phyloP scores from a whole-genome alignment of 1,140 invertebrate species.

The Musca vetustissima region DNA sequence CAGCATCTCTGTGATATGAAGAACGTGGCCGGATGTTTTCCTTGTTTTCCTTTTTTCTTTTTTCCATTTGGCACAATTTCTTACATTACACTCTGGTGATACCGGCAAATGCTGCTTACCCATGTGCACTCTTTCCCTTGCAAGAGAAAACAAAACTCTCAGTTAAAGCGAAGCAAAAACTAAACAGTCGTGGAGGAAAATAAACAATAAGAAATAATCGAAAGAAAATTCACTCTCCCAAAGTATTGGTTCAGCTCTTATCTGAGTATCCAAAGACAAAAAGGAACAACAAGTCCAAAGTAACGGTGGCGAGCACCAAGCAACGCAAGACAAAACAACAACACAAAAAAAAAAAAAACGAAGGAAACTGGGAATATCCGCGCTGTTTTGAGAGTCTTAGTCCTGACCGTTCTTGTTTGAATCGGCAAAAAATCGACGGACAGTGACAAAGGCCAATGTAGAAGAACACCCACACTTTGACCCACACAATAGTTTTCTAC shows the following conservation, averaged over 20 bases:
- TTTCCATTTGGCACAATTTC: slow-evolving; percentile 20
- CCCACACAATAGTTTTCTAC: too few species aligned
- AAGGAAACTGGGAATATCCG: too few species aligned
- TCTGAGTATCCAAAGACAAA: neutral
- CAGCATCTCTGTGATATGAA: neutral
- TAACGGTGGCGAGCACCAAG: too few species aligned
- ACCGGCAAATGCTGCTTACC: neutral
- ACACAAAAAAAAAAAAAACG: neutral
- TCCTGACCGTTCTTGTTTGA: too few species aligned
- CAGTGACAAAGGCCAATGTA: neutral
- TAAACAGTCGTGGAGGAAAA: neutral
- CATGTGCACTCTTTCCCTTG: slow-evolving; percentile 4
- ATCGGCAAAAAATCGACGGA: neutral
- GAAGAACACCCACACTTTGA: neutral
- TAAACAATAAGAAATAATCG: neutral
- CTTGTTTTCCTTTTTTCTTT: slow-evolving; percentile 11
- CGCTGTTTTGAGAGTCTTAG: neutral
- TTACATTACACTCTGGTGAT: neutral
- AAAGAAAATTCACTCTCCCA: neutral
- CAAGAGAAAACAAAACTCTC: neutral
- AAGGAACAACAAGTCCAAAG: slow-evolving; percentile 10
- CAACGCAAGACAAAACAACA: too few species aligned
- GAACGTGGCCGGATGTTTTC: slow-evolving; percentile 20
- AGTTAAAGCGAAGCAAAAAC: neutral
- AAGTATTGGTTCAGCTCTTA: neutral